Evolutionary conservation across 2,888 invertebrate genomes (phyloP).

Genomic region (Ischnus inquisitorius): DNA sequence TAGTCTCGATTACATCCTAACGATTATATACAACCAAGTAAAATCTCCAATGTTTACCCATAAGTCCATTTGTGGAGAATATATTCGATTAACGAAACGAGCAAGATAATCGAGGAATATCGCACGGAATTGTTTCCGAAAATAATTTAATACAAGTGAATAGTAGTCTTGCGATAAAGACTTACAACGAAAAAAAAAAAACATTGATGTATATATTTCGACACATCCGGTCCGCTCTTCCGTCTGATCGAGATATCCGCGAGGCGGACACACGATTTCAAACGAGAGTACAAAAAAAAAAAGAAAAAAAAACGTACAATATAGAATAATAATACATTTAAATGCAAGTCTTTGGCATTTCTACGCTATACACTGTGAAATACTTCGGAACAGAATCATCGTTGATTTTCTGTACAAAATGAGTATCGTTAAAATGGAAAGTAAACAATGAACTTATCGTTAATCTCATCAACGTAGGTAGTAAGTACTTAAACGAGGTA

Average conservation of each 20-base stretch:
- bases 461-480: slow-evolving; percentile 25
- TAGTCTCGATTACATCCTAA: slow-evolving; percentile 51
- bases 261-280: slow-evolving; percentile 16
- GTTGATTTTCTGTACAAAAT: slow-evolving; percentile 42
- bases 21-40: slow-evolving; percentile 73
- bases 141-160: slow-evolving; percentile 22
- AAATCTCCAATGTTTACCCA: slow-evolving; percentile 56
- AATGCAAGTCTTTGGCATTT: slow-evolving; percentile 84
- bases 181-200: slow-evolving; percentile 28
- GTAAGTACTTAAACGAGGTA: slow-evolving; percentile 66
- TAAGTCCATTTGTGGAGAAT: slow-evolving; percentile 63
- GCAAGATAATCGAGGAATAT: slow-evolving; percentile 22
- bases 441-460: slow-evolving; percentile 31
- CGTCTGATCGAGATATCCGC: neutral
- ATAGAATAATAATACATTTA: slow-evolving; percentile 77
- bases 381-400: slow-evolving; percentile 37
- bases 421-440: slow-evolving; percentile 1
- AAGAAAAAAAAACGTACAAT: slow-evolving; percentile 68
- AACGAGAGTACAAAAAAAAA: slow-evolving; percentile 46
- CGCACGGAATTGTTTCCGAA: slow-evolving; percentile 10
- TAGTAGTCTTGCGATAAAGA: slow-evolving; percentile 19
- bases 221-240: neutral
- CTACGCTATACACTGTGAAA: slow-evolving; percentile 73
- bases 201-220: slow-evolving; percentile 16
- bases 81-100: slow-evolving; percentile 18